phyloP scores from a whole-genome alignment of 2,888 invertebrate species.

The Eucera pruinosa region DNA sequence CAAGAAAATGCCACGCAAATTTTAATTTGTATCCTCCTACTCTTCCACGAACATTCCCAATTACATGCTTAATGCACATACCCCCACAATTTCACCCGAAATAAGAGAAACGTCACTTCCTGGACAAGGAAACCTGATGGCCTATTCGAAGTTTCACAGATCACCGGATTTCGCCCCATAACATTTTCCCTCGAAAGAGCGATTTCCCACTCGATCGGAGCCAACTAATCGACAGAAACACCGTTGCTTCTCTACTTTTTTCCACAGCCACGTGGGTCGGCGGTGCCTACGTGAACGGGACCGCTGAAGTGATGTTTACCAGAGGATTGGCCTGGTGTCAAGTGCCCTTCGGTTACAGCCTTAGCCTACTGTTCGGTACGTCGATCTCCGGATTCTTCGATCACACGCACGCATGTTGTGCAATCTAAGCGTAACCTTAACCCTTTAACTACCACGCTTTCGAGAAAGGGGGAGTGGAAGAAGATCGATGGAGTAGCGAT shows the following conservation, averaged over 20 bases:
- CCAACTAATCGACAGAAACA: conserved; percentile 29
- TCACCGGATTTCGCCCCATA: conserved; percentile 35
- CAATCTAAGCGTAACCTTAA: not conserved
- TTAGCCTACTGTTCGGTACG: conserved; percentile 88
- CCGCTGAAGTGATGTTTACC: conserved; percentile 88
- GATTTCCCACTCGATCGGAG: conserved; percentile 35
- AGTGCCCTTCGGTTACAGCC: conserved; percentile 90
- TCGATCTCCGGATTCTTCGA: conserved; percentile 13
- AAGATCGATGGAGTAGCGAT: conserved; percentile 38
- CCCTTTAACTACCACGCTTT: conserved; percentile 40
- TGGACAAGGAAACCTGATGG: not conserved
- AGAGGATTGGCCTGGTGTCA: conserved; percentile 89
- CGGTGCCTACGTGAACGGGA: conserved; percentile 90
- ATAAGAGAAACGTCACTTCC: not conserved
- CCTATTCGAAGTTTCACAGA: conserved; percentile 27
- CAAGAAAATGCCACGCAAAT: too few species aligned
- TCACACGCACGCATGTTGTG: not conserved
- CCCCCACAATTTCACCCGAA: not conserved
- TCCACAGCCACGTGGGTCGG: conserved; percentile 86
- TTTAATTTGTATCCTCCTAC: too few species aligned
- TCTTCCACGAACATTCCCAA: not conserved
- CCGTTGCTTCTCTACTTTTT: conserved; percentile 11
- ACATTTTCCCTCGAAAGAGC: conserved; percentile 54
- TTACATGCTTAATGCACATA: too few species aligned
- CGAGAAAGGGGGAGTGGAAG: not conserved